These are phyloP conservation scores for Leptothorax acervorum DNA, from an alignment of 2,888 invertebrate species.

Conservation along the genomic window DNA sequence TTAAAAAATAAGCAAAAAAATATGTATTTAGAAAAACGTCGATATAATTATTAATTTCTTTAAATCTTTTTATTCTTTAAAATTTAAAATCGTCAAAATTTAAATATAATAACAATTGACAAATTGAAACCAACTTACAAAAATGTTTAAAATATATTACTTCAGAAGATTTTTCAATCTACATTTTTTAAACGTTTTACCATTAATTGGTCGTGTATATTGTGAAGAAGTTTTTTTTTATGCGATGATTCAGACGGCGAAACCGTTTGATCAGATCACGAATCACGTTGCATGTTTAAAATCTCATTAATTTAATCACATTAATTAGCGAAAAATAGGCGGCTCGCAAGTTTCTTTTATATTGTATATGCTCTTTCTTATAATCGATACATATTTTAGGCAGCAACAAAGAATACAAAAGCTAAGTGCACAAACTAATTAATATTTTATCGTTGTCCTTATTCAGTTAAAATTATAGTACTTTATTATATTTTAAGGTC, in stretches of 20 bases:
- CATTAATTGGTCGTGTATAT: conserved; percentile 3
- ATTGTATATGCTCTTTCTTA: neutral
- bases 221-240: neutral
- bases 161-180: neutral
- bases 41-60: neutral
- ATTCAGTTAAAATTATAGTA: too few species aligned
- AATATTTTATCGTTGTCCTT: too few species aligned
- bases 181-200: neutral
- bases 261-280: neutral
- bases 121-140: neutral
- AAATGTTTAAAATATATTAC: conserved; percentile 8
- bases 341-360: neutral
- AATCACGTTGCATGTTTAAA: neutral
- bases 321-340: conserved; percentile 3
- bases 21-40: neutral
- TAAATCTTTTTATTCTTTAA: conserved; percentile 8
- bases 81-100: neutral
- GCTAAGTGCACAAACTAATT: conserved; percentile 26
- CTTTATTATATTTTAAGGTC: too few species aligned
- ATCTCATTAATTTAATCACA: conserved; percentile 2
- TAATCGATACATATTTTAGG: conserved; percentile 41
- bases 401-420: conserved; percentile 41
- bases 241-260: neutral
- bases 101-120: neutral
- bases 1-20: neutral